Evolutionary conservation across 2,888 invertebrate species (phyloP), one percentile per base, ranked within the genome.

Genomic region (Lymantria monacha): DNA sequence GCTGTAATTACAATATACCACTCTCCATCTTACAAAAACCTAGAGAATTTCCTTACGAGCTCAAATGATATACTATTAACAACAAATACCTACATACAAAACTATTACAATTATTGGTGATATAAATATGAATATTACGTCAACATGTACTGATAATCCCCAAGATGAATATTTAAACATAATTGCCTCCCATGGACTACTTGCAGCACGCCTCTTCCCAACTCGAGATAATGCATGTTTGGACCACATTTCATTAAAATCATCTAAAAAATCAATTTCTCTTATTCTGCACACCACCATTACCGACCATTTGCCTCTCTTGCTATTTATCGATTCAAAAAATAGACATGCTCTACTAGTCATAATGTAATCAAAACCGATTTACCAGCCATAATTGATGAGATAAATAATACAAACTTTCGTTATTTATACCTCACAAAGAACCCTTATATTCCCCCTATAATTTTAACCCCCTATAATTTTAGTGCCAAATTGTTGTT

Each of bases 221-320:
- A 44, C 44, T 10, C 31, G 44, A 3, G 31, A 44, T 33, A 9
- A 37, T 11, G 10, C 8, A n/a, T 37, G 52, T n/a, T 48, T 7
- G 46, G 14, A 44, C 49, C 63, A 61, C 59, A 55, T 62, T 58
- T 9, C 11, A 10, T 3, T 37, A 3, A 37, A 37, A n/a, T 9
- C 37, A 7, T 9, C 7, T 10, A 30, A 31, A 12, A 43, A 43
- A 43, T 1, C 42, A 7, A 15, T 9, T 10, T 9, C 12, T 7
- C 15, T 12, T 30, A n/a, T 43, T 13, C 12, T 43, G 0, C 9
- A 43, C 12, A 30, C 43, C 8, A 12, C n/a, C 12, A 43, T 43
- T 8, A 43, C 43, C 12, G 43, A 43, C 30, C 43, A 43, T 43
- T 22, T 30, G 1, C 43, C 47, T 43, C 11, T 45, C n/a, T 7